Evolutionary conservation across 2,888 invertebrate genomes (phyloP), one percentile per base, ranked within the genome.

Genomic region (Mythimna pallens): DNA sequence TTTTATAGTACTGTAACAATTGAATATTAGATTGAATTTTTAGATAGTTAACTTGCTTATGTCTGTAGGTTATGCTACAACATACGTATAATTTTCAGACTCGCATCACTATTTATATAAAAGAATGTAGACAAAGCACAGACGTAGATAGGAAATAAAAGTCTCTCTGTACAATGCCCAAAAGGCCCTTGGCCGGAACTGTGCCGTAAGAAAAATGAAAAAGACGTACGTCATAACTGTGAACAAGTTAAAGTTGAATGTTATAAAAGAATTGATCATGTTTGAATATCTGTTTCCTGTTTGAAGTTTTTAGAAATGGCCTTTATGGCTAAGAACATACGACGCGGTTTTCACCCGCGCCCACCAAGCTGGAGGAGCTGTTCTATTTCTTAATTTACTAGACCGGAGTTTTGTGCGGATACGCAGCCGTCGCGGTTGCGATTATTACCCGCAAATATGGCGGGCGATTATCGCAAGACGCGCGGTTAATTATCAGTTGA

Each of bases 51-150:
- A 30, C 30, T 20, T 58, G 10, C 22, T 30, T 20, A 22, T 40
- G 17, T 14, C 12, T 3, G 36, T 70, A 47, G 20, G 57, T 70
- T 17, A 7, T 47, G 17, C 17, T 47, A 3, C 9, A 8, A 43
- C 20, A 14, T 40, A 34, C 30, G n/a, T 30, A 58, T 6, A 59
- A 22, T 50, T 22, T 22, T 47, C 14, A 25, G 58, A 30, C n/a
- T 47, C 36, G 36, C 34, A 59, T n/a, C 59, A 8, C 12, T 0
- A 30, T 9, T 34, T 30, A 6, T 2, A n/a, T 22, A 8, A 2
- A 36, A 71, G 4, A 52, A 10, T 70, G 17, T n/a, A 57, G 52
- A 57, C 14, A 57, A 57, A 12, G 20, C 20, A 50, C n/a, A 47
- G 20, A 14, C 12, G 17, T 43, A 34, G 34, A 55, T 7, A 47